phyloP scores from a whole-genome alignment of 2,797 vertebrate species.

The Carcharodon carcharias region DNA sequence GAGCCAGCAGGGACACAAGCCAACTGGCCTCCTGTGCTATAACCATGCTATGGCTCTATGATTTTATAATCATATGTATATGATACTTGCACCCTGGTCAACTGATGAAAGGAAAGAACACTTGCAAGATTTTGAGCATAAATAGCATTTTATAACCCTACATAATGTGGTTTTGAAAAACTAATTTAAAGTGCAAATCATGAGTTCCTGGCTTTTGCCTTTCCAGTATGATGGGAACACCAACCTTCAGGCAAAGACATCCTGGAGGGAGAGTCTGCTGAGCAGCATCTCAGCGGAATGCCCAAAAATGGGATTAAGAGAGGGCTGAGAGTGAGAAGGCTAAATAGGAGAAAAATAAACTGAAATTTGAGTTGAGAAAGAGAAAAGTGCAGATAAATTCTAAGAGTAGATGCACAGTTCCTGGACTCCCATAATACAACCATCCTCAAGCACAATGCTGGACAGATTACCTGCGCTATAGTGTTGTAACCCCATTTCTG shows the following conservation, averaged over 20 bases:
- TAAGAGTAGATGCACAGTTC: background rate
- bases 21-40: too few species aligned
- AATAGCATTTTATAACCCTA: background rate
- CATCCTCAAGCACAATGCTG: background rate
- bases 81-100: background rate
- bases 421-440: background rate
- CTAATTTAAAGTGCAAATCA: background rate
- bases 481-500: background rate
- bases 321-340: too few species aligned
- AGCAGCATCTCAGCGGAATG: background rate
- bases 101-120: background rate
- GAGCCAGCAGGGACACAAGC: too few species aligned
- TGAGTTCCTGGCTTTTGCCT: background rate
- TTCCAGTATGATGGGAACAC: background rate
- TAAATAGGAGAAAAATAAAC: background rate
- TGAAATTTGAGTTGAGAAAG: background rate
- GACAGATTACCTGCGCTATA: background rate
- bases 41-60: background rate
- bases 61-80: too few species aligned
- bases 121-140: background rate
- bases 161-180: background rate
- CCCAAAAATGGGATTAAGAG: background rate
- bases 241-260: background rate
- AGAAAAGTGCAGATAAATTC: background rate
- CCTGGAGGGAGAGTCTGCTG: background rate